Percentiles rank a stretch among this genome's conserved stretches.
phyloP scores from a whole-genome alignment of 2,797 vertebrate species.

The Hafferia zeledoni region DNA sequence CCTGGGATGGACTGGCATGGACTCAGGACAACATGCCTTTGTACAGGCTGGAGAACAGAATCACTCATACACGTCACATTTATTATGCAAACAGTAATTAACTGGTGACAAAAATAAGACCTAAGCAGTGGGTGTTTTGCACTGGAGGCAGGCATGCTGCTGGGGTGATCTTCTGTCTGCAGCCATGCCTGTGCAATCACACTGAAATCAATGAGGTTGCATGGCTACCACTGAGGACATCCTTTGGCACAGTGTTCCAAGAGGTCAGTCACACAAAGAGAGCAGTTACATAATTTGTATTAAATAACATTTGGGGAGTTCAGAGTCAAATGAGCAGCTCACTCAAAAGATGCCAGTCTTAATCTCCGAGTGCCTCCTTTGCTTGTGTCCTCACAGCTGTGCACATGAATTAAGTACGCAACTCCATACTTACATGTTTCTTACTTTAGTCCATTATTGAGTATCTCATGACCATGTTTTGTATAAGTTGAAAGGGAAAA shows the following conservation, averaged over 20 bases:
- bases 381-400: background rate
- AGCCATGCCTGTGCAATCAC: fast-evolving
- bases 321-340: background rate
- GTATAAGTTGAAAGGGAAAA: background rate
- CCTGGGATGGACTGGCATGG: background rate
- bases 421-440: background rate
- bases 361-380: background rate
- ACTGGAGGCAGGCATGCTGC: background rate
- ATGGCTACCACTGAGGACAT: background rate
- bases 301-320: background rate
- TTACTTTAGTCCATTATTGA: background rate
- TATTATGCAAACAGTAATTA: background rate
- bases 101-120: background rate
- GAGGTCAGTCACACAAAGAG: slow-evolving; percentile 1
- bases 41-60: background rate
- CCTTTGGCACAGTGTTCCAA: background rate
- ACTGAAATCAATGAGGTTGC: background rate
- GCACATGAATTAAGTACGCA: background rate
- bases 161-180: background rate
- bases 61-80: background rate
- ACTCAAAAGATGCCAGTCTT: background rate
- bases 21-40: background rate
- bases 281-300: background rate
- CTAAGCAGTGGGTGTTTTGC: background rate
- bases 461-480: background rate